These are phyloP conservation scores for Actinernus sp. DNA, from an alignment of 92 coral and sea anemone species.

Conservation along the genomic window DNA sequence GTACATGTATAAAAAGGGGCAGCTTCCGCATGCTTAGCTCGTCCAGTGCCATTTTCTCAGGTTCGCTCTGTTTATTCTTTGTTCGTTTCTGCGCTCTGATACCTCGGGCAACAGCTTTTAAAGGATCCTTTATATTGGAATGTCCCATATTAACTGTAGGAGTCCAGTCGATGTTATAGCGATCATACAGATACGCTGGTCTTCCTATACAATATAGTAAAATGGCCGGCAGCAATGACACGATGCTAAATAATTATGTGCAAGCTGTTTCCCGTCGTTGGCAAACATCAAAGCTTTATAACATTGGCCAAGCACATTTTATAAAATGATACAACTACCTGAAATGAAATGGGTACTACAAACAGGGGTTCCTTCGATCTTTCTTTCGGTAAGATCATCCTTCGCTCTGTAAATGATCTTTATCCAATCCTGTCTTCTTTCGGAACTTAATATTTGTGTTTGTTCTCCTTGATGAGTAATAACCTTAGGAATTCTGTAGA, in stretches of 20 bases:
- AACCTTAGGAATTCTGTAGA: constrained; percentile 33
- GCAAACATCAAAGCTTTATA: no score
- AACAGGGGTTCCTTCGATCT: constrained; percentile 24
- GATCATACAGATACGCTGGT: not conserved
- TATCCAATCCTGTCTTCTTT: constrained; percentile 45
- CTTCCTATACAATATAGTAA: not conserved
- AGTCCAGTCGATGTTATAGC: not conserved
- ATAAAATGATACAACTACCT: no score
- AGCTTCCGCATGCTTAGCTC: no score
- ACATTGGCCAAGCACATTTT: no score
- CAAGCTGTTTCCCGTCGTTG: no score
- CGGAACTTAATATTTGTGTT: constrained; percentile 23
- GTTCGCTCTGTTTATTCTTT: no score
- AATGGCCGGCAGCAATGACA: no score
- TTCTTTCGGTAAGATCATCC: constrained; percentile 39
- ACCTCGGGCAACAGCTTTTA: not conserved
- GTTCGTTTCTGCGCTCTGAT: constrained; percentile 18
- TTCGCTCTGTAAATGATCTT: constrained; percentile 22
- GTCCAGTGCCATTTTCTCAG: no score
- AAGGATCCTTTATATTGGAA: constrained; percentile 9
- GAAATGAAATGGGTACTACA: constrained; percentile 46
- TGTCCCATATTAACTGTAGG: constrained; percentile 29
- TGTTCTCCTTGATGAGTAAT: constrained; percentile 40
- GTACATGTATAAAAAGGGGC: no score
- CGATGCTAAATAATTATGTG: no score